Evolutionary conservation across 2,888 invertebrate species (phyloP), one percentile per base, ranked within the genome.

Genomic region (Platypus cylindrus): DNA sequence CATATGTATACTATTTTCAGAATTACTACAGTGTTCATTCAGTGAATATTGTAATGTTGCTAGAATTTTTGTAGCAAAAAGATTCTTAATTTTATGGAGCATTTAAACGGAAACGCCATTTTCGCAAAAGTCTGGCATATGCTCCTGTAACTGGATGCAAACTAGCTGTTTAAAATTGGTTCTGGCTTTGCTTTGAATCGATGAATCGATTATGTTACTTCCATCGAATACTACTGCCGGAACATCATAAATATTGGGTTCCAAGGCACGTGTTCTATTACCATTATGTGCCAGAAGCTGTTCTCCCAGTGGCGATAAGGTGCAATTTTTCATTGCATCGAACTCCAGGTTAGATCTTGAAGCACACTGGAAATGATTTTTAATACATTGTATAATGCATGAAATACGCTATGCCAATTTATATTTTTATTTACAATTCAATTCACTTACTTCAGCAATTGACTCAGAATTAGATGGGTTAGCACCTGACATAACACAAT

Each of bases 171-270:
- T 42, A 41, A 55, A 52, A 39, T 52, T 44, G 11, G 28, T 17
- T 24, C 53, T 30, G 1, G 53, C 40, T 16, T 37, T 32, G 20
- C 34, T 32, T 41, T 51, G 51, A 15, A 44, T 30, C 14, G 11
- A 3, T 5, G n/a, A 8, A 11, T 41, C 18, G n/a, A 41, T 41
- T 3, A 13, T 3, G 14, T 33, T 32, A 15, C 42, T 58, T 36
- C 58, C 58, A 35, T 66, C 59, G 38, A 63, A 54, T 2, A 58
- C 47, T 18, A 66, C 50, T 1, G 65, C 60, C 3, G 67, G 67
- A 0, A 67, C 63, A 38, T 60, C 65, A 8, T 48, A 41, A 8
- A 66, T 44, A 4, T 45, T 40, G 2, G 60, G 57, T n/a, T 51
- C 35, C 13, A 64, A 40, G 2, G 46, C 47, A 5, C 48, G 35